phyloP scores from a whole-genome alignment of 2,797 vertebrate species.

The Scomberomorus guttatus region DNA sequence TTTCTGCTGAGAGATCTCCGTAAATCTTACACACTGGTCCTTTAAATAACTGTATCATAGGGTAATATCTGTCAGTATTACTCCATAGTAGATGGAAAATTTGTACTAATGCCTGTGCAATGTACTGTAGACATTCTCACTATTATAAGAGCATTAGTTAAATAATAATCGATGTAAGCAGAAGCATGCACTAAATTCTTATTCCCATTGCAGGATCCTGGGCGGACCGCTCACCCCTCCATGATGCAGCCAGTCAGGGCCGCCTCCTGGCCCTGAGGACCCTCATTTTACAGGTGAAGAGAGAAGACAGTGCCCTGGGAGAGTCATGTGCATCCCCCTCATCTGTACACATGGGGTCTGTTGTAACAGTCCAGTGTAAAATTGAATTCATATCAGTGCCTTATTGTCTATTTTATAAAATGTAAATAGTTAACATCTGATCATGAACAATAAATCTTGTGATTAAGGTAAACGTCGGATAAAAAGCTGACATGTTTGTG shows the following conservation, averaged over 20 bases:
- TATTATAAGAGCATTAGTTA: not conserved
- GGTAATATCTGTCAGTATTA: not conserved
- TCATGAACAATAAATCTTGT: not conserved
- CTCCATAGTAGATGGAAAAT: not conserved
- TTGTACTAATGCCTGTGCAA: not conserved
- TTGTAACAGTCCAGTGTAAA: constrained; percentile 15
- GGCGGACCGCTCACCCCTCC: constrained; percentile 95
- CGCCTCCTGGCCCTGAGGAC: constrained; percentile 94
- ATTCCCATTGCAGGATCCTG: constrained; percentile 89
- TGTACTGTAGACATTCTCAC: not conserved
- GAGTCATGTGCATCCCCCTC: constrained; percentile 5
- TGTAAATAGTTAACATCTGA: constrained; percentile 1
- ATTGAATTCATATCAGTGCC: constrained; percentile 23
- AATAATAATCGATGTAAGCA: not conserved
- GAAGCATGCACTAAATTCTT: constrained; percentile 17
- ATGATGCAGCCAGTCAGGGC: constrained; percentile 95
- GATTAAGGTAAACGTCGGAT: not conserved
- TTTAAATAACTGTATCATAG: not conserved
- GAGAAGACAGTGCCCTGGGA: constrained; percentile 30
- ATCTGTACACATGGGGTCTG: constrained; percentile 26
- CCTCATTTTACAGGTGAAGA: constrained; percentile 92
- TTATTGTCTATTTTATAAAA: not conserved
- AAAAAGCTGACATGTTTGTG: not conserved
- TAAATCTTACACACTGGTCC: too few species aligned
- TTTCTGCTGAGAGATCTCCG: too few species aligned